Base-by-base conservation (phyloP, 2,888 invertebrate species). In the Criorhina ranunculi region DNA sequence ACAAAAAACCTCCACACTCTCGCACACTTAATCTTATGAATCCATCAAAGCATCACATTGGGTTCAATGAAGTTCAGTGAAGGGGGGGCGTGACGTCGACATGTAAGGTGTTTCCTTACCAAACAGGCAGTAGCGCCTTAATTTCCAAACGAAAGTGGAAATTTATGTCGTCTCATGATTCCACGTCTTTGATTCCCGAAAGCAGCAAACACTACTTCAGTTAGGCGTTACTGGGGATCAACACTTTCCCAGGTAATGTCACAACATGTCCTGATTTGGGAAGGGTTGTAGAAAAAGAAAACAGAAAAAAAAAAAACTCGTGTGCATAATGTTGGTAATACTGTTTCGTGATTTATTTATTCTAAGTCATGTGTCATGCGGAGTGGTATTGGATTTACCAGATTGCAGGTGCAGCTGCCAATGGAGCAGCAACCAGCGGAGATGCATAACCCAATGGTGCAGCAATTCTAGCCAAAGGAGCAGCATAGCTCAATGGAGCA, bases 401-500 rank as follows among this genome's bases (percentile, higher is more conserved):
- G 59, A 51, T 6, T 4, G 29, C 66, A 31, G 49, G 70, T 35
- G 31, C 70, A 42, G 64, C 49, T 17, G 46, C 64, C 55, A 73
- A 59, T 55, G 64, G 75, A 5, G 64, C 33, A 3, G 24, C 24
- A 24, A 24, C 4, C 24, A 62, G 19, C 51, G 60, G 72, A 3
- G 75, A 57, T 49, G 35, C 24, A 9, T 62, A 64, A 8, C 62
- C 73, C 29, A 53, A 29, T 35, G 59, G 60, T 49, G 67, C 67
- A 7, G 35, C 37, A 44, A 46, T 17, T 89, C 6, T n/a, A 92
- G 93, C 91, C 0, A 92, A 89, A 19, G 93, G 91, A 44, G 92
- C 90, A 70, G 80, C 80, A 31, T 75, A 93, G 0, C 95, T 94
- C 0, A 95, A 94, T 35, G 9, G 94, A 7, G 91, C 95, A 94